These are phyloP conservation scores for Poeciliopsis occidentalis DNA, from an alignment of 2,113 vertebrate species.

Conservation along the genomic window DNA sequence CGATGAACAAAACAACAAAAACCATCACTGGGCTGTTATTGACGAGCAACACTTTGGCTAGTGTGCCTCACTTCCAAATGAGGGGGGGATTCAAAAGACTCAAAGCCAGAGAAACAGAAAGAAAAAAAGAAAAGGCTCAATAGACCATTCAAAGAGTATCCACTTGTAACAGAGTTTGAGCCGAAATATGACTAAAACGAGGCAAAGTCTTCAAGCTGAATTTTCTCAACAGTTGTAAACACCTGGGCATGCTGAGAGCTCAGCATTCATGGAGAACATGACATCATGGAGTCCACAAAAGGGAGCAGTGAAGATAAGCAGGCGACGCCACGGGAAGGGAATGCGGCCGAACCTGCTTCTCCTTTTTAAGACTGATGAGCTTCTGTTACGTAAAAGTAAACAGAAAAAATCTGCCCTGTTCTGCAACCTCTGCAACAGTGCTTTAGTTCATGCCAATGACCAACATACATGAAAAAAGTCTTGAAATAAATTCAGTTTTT, in stretches of 20 bases:
- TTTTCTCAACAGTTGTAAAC: neutral
- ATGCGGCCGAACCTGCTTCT: slow-evolving; percentile 29
- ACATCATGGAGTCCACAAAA: slow-evolving; percentile 28
- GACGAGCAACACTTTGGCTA: slow-evolving; percentile 51
- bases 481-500: neutral
- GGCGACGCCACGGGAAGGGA: neutral
- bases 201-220: neutral
- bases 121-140: slow-evolving; percentile 15
- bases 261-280: slow-evolving; percentile 30
- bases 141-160: slow-evolving; percentile 6
- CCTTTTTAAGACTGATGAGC: slow-evolving; percentile 10
- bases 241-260: neutral
- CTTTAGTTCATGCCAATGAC: neutral
- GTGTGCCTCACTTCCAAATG: slow-evolving; percentile 44
- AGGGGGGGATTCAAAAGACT: slow-evolving; percentile 41
- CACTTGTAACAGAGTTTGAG: slow-evolving; percentile 1
- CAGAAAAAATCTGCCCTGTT: neutral
- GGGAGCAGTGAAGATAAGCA: slow-evolving; percentile 12
- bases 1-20: slow-evolving; percentile 72
- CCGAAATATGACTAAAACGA: slow-evolving; percentile 1
- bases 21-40: slow-evolving; percentile 67
- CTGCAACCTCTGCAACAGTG: neutral
- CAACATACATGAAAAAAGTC: neutral
- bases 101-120: slow-evolving; percentile 3
- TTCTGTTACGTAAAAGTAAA: slow-evolving; percentile 2